Percentiles rank a stretch among this genome's conserved stretches.
phyloP scores from a whole-genome alignment of 2,888 invertebrate species.

The Cyclophora albipunctata region DNA sequence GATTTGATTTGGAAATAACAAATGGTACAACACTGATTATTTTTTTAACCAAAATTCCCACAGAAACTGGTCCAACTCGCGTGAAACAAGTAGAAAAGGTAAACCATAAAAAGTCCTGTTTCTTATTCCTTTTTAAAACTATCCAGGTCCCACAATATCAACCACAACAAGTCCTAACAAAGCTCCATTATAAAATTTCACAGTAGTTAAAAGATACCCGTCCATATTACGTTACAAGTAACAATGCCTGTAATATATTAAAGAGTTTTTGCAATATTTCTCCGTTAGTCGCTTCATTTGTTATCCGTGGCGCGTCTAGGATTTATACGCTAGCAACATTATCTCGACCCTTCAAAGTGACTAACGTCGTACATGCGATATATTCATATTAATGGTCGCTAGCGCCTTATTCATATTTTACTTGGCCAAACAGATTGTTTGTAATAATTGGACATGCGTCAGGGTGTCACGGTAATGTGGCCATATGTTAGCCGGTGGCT shows the following conservation, averaged over 20 bases:
- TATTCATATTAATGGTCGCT: conserved; percentile 50
- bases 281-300: conserved; percentile 55
- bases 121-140: too few species aligned
- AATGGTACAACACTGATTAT: too few species aligned
- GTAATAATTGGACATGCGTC: conserved; percentile 72
- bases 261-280: conserved; percentile 66
- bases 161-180: too few species aligned
- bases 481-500: conserved; percentile 61
- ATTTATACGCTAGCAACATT: conserved; percentile 66
- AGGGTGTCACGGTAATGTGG: conserved; percentile 67
- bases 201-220: conserved; percentile 13
- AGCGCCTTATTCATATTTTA: conserved; percentile 65
- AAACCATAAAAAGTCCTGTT: too few species aligned
- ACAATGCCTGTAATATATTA: conserved; percentile 57
- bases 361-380: conserved; percentile 46
- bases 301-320: conserved; percentile 50
- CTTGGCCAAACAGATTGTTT: conserved; percentile 61
- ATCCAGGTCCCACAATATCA: too few species aligned
- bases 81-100: too few species aligned
- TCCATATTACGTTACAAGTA: conserved; percentile 39
- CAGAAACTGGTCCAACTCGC: too few species aligned
- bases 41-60: too few species aligned
- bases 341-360: conserved; percentile 62
- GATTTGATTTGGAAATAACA: too few species aligned
- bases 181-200: background rate